Evolutionary conservation across 2,113 vertebrate genomes (phyloP).

Genomic region (Cathartes aura): DNA sequence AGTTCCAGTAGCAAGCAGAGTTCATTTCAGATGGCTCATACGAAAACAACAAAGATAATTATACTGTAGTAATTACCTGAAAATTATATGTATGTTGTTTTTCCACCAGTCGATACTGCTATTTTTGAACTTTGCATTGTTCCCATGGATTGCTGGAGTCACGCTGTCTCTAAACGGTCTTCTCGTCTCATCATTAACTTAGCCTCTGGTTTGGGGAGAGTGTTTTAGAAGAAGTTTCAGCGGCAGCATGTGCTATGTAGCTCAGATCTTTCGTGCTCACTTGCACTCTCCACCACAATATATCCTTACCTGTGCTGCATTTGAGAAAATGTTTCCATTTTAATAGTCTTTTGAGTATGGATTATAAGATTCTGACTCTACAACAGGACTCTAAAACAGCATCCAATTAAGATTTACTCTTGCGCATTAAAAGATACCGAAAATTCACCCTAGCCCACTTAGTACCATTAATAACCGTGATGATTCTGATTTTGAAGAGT

Average conservation of each 20-base stretch:
- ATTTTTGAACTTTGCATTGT: slow-evolving; percentile 70
- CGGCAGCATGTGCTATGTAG: not conserved
- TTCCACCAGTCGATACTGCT: slow-evolving; percentile 67
- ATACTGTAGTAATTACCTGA: slow-evolving; percentile 75
- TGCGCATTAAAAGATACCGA: not conserved
- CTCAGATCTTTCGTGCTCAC: not conserved
- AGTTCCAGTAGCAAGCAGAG: not conserved
- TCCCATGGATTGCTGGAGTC: slow-evolving; percentile 57
- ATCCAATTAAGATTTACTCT: not conserved
- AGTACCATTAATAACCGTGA: too few species aligned
- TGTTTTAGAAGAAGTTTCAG: not conserved
- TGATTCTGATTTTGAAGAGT: not conserved
- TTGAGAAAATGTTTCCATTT: not conserved
- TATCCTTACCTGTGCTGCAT: not conserved
- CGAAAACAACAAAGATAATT: slow-evolving; percentile 70
- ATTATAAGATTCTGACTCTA: not conserved
- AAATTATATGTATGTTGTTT: slow-evolving; percentile 78
- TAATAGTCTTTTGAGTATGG: not conserved
- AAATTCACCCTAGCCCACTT: not conserved
- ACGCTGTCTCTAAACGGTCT: slow-evolving; percentile 3
- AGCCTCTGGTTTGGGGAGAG: not conserved
- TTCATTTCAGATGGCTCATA: slow-evolving; percentile 28
- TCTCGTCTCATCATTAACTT: not conserved
- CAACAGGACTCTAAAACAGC: not conserved
- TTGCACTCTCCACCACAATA: not conserved